A percentile compares a stretch with the other conserved stretches of the same genome.
These are phyloP conservation scores for Poeciliopsis presidionis DNA, from an alignment of 2,797 vertebrate species.

Conservation along the genomic window DNA sequence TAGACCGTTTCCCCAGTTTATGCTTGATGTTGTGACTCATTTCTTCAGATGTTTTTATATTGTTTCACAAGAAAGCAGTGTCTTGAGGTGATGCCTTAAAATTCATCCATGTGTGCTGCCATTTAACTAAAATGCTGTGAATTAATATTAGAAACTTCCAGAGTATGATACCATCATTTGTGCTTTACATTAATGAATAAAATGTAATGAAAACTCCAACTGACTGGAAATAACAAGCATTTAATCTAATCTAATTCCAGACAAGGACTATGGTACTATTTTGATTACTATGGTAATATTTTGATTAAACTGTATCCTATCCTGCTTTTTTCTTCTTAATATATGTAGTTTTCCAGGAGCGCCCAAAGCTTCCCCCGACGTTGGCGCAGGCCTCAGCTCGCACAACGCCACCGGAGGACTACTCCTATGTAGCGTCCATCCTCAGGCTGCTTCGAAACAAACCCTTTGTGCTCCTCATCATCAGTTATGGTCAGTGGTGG, in stretches of 20 bases:
- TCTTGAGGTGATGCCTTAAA: not conserved
- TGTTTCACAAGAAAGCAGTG: not conserved
- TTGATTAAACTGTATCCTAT: not conserved
- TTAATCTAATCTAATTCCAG: not conserved
- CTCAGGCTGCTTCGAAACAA: conserved; percentile 84
- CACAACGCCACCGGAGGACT: conserved; percentile 74
- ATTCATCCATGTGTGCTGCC: not conserved
- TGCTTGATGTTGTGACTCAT: not conserved
- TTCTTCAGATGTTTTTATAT: not conserved
- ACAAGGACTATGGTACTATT: not conserved
- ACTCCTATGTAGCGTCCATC: conserved; percentile 88
- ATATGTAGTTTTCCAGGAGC: conserved; percentile 90
- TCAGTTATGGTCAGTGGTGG: conserved; percentile 84
- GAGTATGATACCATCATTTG: not conserved
- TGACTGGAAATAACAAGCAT: not conserved
- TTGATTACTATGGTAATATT: not conserved
- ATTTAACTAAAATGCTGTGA: not conserved
- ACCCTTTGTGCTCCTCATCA: conserved; percentile 90
- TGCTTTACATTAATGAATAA: not conserved
- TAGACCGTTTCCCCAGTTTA: not conserved
- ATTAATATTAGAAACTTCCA: no score
- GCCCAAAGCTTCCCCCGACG: conserved; percentile 87
- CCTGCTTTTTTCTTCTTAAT: conserved; percentile 13
- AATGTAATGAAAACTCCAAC: not conserved
- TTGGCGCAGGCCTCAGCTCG: conserved; percentile 88